These are phyloP conservation scores for Lamprotornis superbus DNA, from an alignment of 2,113 vertebrate species.

Conservation along the genomic window DNA sequence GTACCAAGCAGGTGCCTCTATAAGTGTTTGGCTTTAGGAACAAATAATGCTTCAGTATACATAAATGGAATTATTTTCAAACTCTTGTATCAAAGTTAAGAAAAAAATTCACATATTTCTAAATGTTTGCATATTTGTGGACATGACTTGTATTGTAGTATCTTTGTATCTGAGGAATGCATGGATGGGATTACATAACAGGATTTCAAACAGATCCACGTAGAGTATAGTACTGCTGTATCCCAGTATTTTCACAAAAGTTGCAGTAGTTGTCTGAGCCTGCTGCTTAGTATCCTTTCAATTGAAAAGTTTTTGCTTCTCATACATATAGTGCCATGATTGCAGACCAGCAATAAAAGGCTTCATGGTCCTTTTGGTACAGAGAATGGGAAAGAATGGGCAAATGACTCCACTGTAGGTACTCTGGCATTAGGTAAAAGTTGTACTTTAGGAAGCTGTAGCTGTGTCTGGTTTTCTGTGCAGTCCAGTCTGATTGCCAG, in stretches of 20 bases:
- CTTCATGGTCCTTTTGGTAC: not conserved
- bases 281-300: not conserved
- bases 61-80: not conserved
- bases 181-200: not conserved
- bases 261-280: not conserved
- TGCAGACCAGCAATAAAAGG: not conserved
- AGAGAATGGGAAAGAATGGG: not conserved
- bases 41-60: not conserved
- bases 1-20: not conserved
- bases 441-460: not conserved
- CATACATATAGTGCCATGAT: not conserved
- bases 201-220: not conserved
- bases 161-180: not conserved
- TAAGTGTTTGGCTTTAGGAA: not conserved
- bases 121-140: not conserved
- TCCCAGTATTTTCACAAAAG: not conserved
- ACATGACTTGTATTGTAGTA: rapidly evolving
- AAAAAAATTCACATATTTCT: not conserved
- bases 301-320: not conserved
- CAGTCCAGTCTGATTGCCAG: not conserved
- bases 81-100: not conserved
- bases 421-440: not conserved
- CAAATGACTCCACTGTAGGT: not conserved
- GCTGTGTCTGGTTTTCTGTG: not conserved
- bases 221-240: not conserved